Evolutionary conservation across 2,113 vertebrate species (phyloP).

Genomic region (Acanthochromis polyacanthus): DNA sequence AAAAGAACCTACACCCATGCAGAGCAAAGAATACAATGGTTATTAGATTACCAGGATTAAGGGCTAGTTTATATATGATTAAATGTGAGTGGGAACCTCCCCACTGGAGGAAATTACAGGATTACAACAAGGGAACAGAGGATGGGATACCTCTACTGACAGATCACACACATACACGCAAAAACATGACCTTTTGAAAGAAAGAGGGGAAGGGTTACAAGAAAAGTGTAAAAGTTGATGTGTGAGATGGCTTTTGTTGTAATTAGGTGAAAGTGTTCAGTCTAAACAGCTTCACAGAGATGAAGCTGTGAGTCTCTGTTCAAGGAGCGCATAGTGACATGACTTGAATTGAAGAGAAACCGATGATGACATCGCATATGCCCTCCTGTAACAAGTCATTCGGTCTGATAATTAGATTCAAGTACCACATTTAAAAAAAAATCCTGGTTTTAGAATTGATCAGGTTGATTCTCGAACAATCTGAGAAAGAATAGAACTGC

Average conservation of each 20-base stretch:
- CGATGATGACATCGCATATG: too few species aligned
- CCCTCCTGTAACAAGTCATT: too few species aligned
- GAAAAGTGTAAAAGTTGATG: not conserved
- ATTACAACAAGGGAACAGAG: constrained; percentile 59
- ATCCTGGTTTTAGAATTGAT: too few species aligned
- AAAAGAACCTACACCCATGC: constrained; percentile 12
- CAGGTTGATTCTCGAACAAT: too few species aligned
- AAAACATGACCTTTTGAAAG: not conserved
- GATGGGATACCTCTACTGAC: constrained; percentile 34
- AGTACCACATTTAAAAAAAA: too few species aligned
- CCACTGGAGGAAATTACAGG: constrained; percentile 63
- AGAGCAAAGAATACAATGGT: constrained; percentile 36
- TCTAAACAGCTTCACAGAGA: not conserved
- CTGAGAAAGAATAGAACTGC: too few species aligned
- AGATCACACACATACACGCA: not conserved
- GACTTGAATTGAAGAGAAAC: too few species aligned
- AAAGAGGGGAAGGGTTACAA: not conserved
- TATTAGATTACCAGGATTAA: constrained; percentile 69
- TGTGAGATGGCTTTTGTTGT: not conserved
- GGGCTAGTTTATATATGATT: constrained; percentile 54
- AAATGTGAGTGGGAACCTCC: constrained; percentile 49
- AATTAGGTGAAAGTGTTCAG: not conserved
- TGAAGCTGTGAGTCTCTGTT: too few species aligned
- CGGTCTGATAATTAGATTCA: too few species aligned
- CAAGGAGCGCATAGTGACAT: too few species aligned